Base-by-base conservation (phyloP, 2,888 invertebrate species). In the Aphodius sticticus region DNA sequence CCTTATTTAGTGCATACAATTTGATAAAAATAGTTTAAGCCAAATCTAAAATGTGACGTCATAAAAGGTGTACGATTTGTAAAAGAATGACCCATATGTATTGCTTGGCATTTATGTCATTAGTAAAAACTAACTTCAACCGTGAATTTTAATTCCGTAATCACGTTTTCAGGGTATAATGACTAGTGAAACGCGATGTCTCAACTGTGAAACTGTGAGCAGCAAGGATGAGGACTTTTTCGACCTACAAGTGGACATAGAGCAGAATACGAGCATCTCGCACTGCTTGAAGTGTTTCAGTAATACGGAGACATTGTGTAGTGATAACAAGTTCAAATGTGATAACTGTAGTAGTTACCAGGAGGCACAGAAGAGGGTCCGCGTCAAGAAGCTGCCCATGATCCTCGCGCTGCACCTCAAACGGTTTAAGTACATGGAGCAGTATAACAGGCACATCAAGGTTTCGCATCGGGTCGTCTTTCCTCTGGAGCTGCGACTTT, bases 171-270 rank as follows among this genome's bases (percentile, higher is more conserved):
- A 89, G 89, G 99, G 99, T 83, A 99, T 99, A 78, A 92, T 99
- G 82, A 99, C 99, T 4, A 99, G 99, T 89, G 99, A 99, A 92
- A 99, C 99, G 1, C 92, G 98, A 85, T 99, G 99, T 91, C 93
- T 99, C 85, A 99, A 99, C 91, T 99, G 99, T 91, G 99, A 99
- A 92, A 99, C 99, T 83, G 98, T 99, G 87, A 98, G 99, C 91
- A 98, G 97, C 90, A 99, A 99, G 91, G 99, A 99, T 90, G 99
- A 99, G 90, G 98, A 99, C 89, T 99, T 99, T 90, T 96, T 99
- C 87, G 99, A 99, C 91, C 91, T 99, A 84, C 99, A 99, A 90
- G 99, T 99, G 83, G 99, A 99, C 88, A 98, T 99, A 72, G 99
- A 99, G 89, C 99, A 99, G 90, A 99, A 99, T 89, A 99, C 99